Base-by-base conservation (phyloP, 2,888 invertebrate species). In the Dioctria rufipes region DNA sequence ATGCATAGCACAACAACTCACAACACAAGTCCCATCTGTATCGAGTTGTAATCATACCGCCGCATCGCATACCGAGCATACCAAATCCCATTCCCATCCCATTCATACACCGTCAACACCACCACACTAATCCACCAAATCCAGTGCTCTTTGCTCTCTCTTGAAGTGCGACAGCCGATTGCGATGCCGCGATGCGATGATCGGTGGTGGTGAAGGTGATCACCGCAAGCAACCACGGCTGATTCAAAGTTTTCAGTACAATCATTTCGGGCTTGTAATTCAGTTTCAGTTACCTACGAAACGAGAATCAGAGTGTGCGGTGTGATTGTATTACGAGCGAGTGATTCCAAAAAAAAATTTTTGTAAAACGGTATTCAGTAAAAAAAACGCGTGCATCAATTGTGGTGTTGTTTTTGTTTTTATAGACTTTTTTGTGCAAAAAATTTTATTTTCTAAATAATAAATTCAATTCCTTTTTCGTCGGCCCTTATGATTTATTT, bases 281-380 rank as follows among this genome's bases (percentile, higher is more conserved):
- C 80, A 81, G 81, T 81, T 81, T 25, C 25, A 25, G 25, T 25
- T 25, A 25, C 25, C 25, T 25, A 77, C 80, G 73, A 78, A 81
- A 79, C 81, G 81, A 75, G 81, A 80, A 63, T 67, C 81, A 80
- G 39, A 79, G 81, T 80, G 81, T 61, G 77, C 66, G 67, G 79
- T 67, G 42, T 40, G 60, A 46, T 46, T 46, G 46, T 25, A 25
- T 25, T 25, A 25, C 25, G 25, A 25, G 25, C 25, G 25, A 25
- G 25, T 61, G 63, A 46, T 60, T 25, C 60, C 49, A n/a, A 25
- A 25, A 2, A 25, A 25, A 25, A 11, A 11, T 58, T 58, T n/a
- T 58, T 58, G 46, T 0, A 13, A 58, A 58, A 58, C 58, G 25
- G 11, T 58, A 8, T 58, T 58, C 11, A 11, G 25, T 5, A 25